Conservation (phyloP, 1,140 invertebrate species). For the Macrotrachela quadricornifera region DNA sequence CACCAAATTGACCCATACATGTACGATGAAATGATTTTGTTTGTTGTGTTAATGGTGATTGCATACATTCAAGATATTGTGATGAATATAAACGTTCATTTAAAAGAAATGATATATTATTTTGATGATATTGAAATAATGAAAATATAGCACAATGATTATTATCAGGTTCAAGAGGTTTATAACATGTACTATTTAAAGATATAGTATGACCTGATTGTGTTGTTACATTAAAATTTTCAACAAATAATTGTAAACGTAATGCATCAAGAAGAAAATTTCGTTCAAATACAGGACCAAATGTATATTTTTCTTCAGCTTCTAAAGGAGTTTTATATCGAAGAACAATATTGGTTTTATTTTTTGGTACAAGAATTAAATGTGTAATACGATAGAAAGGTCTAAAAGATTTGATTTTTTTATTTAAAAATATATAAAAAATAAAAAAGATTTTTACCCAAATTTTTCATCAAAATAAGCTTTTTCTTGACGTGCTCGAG, state of each 20-base stretch:
- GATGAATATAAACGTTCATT: neutral
- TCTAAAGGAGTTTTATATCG: too few species aligned
- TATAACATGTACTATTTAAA: constrained; percentile 50
- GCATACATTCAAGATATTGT: neutral
- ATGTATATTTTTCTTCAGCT: too few species aligned
- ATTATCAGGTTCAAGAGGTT: constrained; percentile 37
- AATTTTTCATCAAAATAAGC: constrained; percentile 53
- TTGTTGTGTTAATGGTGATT: neutral
- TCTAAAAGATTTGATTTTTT: constrained; percentile 32
- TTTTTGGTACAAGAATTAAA: constrained; percentile 43
- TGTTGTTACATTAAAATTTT: too few species aligned
- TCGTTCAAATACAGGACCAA: too few species aligned
- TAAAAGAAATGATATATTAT: constrained; percentile 11
- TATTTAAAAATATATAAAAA: too few species aligned
- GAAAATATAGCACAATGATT: constrained; percentile 63
- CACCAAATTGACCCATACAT: constrained; percentile 67
- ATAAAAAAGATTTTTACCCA: too few species aligned
- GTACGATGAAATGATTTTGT: neutral
- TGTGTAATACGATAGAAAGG: constrained; percentile 89
- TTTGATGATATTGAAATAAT: constrained; percentile 68
- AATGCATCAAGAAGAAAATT: too few species aligned
- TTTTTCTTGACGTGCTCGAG: constrained; percentile 57
- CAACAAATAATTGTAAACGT: too few species aligned
- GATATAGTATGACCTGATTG: too few species aligned
- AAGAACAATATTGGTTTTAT: constrained; percentile 5